Percentiles rank a stretch among this genome's conserved stretches.
These are phyloP conservation scores for Scaptodrosophila latifasciaeformis DNA, from an alignment of 2,888 invertebrate genomes.

Conservation along the genomic window DNA sequence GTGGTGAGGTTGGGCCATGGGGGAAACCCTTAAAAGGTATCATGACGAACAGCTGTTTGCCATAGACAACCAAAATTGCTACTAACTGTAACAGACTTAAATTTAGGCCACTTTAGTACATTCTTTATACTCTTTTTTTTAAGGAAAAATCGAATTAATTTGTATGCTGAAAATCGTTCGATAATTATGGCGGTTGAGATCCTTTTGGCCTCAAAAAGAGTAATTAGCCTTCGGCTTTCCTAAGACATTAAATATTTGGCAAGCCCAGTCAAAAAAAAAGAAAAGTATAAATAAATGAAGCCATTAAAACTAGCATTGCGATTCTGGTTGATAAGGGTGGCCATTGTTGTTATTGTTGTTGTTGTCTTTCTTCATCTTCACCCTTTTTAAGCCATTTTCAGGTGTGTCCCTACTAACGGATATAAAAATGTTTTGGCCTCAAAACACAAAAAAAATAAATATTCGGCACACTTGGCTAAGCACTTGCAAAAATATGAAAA, in stretches of 20 bases:
- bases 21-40: constrained; percentile 15
- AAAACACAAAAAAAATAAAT: constrained; percentile 4
- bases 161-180: too few species aligned
- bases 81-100: too few species aligned
- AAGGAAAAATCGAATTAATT: background rate
- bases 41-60: constrained; percentile 57
- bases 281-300: too few species aligned
- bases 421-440: constrained; percentile 1
- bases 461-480: constrained; percentile 9
- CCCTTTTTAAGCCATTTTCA: too few species aligned
- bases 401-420: constrained; percentile 6
- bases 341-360: constrained; percentile 4
- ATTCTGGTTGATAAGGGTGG: constrained; percentile 46
- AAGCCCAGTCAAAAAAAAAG: too few species aligned
- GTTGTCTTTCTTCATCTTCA: constrained; percentile 11
- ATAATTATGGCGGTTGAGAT: too few species aligned
- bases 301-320: constrained; percentile 14
- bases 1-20: background rate
- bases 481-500: constrained; percentile 11
- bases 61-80: constrained; percentile 43
- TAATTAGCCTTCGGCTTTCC: background rate
- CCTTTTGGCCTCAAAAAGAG: too few species aligned
- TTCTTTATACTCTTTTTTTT: background rate
- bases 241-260: constrained; percentile 11
- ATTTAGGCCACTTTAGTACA: constrained; percentile 43